Evolutionary conservation across 2,113 vertebrate genomes (phyloP).

Genomic region (Zosterops pallidus): DNA sequence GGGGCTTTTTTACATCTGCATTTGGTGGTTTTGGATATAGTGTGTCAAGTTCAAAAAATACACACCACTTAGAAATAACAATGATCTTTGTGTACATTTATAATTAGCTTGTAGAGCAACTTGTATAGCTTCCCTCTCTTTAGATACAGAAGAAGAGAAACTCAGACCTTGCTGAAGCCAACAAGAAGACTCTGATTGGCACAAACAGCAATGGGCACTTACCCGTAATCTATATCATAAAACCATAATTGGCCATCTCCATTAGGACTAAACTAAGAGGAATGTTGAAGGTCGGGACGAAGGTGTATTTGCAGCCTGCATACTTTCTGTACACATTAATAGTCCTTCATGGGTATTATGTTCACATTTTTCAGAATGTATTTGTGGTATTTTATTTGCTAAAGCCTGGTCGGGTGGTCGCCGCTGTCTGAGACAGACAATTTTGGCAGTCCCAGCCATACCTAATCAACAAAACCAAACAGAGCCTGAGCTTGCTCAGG

Average conservation of each 20-base stretch:
- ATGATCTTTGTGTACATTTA: background rate
- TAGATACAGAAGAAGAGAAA: background rate
- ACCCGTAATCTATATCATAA: background rate
- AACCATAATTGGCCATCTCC: background rate
- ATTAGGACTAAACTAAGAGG: conserved; percentile 17
- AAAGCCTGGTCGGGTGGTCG: conserved; percentile 14
- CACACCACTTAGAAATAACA: background rate
- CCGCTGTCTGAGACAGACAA: conserved; percentile 5
- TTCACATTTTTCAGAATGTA: conserved; percentile 59
- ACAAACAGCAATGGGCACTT: background rate
- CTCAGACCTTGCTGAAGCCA: background rate
- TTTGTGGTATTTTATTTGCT: conserved; percentile 63
- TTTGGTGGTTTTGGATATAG: background rate
- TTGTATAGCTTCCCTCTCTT: background rate
- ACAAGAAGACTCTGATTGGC: background rate
- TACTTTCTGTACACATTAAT: conserved; percentile 54
- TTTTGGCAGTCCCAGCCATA: background rate
- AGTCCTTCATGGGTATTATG: conserved; percentile 55
- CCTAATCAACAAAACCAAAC: background rate
- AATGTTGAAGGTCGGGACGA: conserved; percentile 39
- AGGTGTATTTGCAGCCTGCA: conserved; percentile 57
- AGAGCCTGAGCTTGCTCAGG: background rate
- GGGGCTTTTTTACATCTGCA: background rate
- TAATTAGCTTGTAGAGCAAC: background rate
- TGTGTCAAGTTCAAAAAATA: background rate